Evolutionary conservation across 2,113 vertebrate species (phyloP), one percentile per base, ranked within the genome.

Genomic region (Lepus europaeus): DNA sequence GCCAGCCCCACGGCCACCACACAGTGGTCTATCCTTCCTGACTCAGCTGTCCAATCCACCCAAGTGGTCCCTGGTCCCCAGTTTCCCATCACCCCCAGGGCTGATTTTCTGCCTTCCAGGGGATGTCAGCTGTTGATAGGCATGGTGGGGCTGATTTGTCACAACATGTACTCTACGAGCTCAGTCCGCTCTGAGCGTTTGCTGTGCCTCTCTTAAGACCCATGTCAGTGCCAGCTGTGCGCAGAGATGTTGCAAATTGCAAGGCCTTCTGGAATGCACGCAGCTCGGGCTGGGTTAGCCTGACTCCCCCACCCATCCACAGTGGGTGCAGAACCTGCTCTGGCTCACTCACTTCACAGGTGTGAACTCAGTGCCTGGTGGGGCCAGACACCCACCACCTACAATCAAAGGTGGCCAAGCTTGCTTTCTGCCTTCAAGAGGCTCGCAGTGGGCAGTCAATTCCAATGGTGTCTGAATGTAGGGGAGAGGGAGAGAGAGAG

Each of bases 221-320:
- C 45, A n/a, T 2, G 9, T 51, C 23, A 11, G 70, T 4, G 12
- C 17, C 36, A 6, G 0, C 29, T 11, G 9, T 45, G 27, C 56
- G 31, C n/a, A 78, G 70, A 36, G 87, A 84, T 1, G 36, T 25
- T 6, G 10, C 9, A 25, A 81, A 68, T 74, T 63, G 0, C 8
- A 2, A n/a, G 22, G 19, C 33, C 61, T 29, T n/a, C 49, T 9
- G 45, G 80, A 36, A 1, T 19, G 76, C 51, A 59, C 1, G 22
- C 8, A 27, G n/a, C 16, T 70, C 9, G 2, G 36, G 33, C 0
- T 0, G 16, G 25, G 33, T 51, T 17, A 13, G 70, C 25, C n/a
- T 27, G 66, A 89, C 53, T 39, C 68, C 27, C 2, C 5, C 3
- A 12, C 49, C 22, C 4, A n/a, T 13, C 8, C 53, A 6, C 36